Conservation (phyloP, 2,113 vertebrate species). For the Rhinogobius similis region DNA sequence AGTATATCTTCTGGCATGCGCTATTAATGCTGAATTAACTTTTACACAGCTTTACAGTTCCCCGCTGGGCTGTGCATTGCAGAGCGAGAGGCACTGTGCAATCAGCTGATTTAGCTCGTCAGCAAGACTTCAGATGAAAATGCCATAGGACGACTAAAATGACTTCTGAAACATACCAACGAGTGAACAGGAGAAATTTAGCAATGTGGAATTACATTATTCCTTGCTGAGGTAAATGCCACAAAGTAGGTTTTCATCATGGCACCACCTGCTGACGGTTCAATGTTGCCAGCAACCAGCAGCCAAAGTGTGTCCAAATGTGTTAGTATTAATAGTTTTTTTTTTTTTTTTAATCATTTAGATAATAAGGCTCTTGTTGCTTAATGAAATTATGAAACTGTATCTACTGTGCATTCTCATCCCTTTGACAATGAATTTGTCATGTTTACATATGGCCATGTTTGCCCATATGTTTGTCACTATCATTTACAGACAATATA, state of each 20-base stretch:
- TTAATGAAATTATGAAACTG: neutral
- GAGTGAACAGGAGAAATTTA: neutral
- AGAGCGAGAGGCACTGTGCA: conserved; percentile 4
- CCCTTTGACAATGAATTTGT: neutral
- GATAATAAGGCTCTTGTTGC: neutral
- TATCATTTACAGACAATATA: too few relatives aligned
- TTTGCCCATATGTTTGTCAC: neutral
- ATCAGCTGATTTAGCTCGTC: conserved; percentile 17
- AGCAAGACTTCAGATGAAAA: neutral
- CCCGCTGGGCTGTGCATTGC: conserved; percentile 1
- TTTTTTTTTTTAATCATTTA: neutral
- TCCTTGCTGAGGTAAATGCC: neutral
- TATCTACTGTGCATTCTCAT: neutral
- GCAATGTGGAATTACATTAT: neutral
- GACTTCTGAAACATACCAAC: neutral
- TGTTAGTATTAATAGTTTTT: too few relatives aligned
- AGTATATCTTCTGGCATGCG: conserved; percentile 30
- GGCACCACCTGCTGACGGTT: too few relatives aligned
- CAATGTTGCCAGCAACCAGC: too few relatives aligned
- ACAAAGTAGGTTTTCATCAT: neutral
- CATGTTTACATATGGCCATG: too few relatives aligned
- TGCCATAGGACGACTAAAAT: neutral
- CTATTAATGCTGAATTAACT: conserved; percentile 29
- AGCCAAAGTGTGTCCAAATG: too few relatives aligned
- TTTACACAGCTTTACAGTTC: conserved; percentile 26